Conservation (phyloP, 2,888 invertebrate species). For the Parnassius apollo region DNA sequence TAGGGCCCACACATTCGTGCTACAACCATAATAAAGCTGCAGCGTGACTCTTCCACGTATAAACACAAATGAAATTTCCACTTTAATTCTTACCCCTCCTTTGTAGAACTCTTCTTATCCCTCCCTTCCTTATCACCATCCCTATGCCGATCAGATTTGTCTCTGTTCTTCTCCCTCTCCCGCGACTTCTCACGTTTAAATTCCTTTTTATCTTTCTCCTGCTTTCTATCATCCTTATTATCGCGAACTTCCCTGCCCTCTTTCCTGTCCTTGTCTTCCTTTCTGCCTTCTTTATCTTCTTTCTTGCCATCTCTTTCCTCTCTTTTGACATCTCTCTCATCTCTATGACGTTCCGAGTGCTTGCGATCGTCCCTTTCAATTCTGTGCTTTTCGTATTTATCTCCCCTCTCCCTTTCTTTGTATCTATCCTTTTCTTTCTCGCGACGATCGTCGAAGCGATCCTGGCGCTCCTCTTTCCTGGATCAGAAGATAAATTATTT, state of each 20-base stretch:
- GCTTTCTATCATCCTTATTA: conserved; percentile 28
- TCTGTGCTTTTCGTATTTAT: conserved; percentile 34
- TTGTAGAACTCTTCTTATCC: conserved; percentile 17
- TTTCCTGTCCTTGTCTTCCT: conserved; percentile 27
- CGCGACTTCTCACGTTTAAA: conserved; percentile 38
- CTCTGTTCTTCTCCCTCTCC: conserved; percentile 40
- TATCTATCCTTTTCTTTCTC: conserved; percentile 39
- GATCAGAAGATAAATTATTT: background rate
- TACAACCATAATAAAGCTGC: too few relatives aligned
- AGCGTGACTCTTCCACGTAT: too few relatives aligned
- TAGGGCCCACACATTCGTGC: background rate
- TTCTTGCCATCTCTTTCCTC: conserved; percentile 28
- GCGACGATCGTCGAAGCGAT: conserved; percentile 40
- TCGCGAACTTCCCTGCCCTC: conserved; percentile 28
- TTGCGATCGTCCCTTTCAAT: conserved; percentile 32
- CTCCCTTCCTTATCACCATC: conserved; percentile 9
- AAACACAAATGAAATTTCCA: background rate
- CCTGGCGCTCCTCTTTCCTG: conserved; percentile 50
- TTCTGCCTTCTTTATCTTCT: conserved; percentile 30
- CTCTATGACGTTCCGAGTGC: conserved; percentile 27
- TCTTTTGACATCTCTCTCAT: conserved; percentile 29
- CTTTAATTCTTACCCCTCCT: conserved; percentile 9
- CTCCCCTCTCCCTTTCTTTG: conserved; percentile 34
- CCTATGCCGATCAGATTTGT: conserved; percentile 44
- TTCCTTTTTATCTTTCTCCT: conserved; percentile 27